phyloP scores from a whole-genome alignment of 2,113 vertebrate genomes.

The Opisthocomus hoazin region DNA sequence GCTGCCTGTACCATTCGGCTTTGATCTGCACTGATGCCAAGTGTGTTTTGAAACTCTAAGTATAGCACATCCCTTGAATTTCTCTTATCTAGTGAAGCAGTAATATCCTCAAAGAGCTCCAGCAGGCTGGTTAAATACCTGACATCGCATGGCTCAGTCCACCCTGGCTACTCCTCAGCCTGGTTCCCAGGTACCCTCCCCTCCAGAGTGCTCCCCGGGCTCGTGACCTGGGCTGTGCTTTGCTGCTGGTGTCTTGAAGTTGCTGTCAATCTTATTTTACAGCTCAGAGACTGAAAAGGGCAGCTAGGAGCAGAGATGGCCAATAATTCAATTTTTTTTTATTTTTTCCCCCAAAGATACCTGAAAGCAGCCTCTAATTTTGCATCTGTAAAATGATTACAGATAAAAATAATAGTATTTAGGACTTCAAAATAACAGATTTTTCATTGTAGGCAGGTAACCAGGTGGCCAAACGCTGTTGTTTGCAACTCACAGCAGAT shows the following conservation, averaged over 20 bases:
- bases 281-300: slow-evolving; percentile 46
- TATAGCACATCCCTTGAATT: slow-evolving; percentile 49
- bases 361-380: not conserved
- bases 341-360: not conserved
- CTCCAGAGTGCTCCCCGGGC: not conserved
- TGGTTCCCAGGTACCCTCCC: not conserved
- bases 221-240: not conserved
- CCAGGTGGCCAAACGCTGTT: not conserved
- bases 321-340: not conserved
- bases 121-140: slow-evolving; percentile 26
- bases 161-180: not conserved
- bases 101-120: slow-evolving; percentile 41
- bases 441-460: not conserved
- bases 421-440: not conserved
- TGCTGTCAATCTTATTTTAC: slow-evolving; percentile 36
- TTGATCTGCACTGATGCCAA: slow-evolving; percentile 55
- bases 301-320: not conserved
- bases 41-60: slow-evolving; percentile 62
- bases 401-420: not conserved
- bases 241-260: not conserved
- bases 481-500: not conserved
- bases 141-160: not conserved
- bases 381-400: not conserved
- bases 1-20: slow-evolving; percentile 31
- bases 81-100: slow-evolving; percentile 48